Base-by-base conservation (phyloP, 1,140 invertebrate species). In the Phocides pigmalion region DNA sequence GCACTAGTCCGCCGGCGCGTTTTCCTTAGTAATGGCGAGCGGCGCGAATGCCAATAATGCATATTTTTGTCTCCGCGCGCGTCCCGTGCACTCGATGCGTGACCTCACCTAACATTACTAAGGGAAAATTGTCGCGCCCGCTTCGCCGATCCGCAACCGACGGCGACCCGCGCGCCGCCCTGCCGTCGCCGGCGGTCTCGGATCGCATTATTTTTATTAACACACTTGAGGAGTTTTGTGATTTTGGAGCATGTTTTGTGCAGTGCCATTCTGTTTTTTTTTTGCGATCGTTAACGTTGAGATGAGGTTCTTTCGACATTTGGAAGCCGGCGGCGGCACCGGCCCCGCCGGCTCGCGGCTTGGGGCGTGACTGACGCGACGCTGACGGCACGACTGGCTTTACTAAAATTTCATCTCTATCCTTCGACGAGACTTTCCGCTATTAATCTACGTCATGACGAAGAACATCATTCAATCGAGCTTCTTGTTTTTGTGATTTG, bases 101-200 rank as follows among this genome's bases (percentile, higher is more conserved):
- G 28, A 35, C 49, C 49, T 70, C 64, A 65, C 64, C 62, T 71
- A 76, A 84, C 84, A 85, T 87, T 87, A 87, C 83, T 86, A 88
- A 86, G 82, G 83, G 83, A 84, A 88, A 86, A 86, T 79, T 81
- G 80, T 82, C 85, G 81, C 79, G 78, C 72, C 64, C 78, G 82
- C 78, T 80, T 82, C 62, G 44, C 63, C 68, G 61, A 64, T 64
- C 47, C 74, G 68, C 66, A 6, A 72, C 71, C 66, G 72, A 25
- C 63, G 64, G 58, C 41, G 44, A 47, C 44, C 17, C 4, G 0
- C 4, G 9, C 15, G 20, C 20, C 56, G 16, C 15, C n/a, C 28
- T 0, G 35, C 11, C 32, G 17, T 65, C 69, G 71, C 74, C 41
- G 20, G 39, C 74, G 73, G 72, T 80, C 46, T 75, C 72, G 73